A percentile compares a stretch with the other conserved stretches of the same genome.
Conservation (phyloP, 1,140 invertebrate species). For the Papilio dardanus region DNA sequence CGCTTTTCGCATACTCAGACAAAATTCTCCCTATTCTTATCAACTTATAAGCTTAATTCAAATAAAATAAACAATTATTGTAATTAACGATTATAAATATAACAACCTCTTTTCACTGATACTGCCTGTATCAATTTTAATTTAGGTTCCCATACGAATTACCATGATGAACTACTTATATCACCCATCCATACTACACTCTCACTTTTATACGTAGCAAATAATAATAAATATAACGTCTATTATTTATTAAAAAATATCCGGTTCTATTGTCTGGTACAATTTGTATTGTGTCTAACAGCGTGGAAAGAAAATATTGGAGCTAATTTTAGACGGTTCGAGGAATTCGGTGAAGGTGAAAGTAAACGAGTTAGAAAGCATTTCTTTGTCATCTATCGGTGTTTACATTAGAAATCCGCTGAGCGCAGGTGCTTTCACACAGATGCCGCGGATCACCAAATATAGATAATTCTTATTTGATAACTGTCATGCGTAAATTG, state of each 20-base stretch:
- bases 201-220: not conserved
- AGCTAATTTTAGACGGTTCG: constrained; percentile 36
- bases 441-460: constrained; percentile 49
- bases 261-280: not conserved
- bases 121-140: not conserved
- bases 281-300: not conserved
- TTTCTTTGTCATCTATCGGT: constrained; percentile 67
- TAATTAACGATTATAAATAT: not conserved
- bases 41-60: not conserved
- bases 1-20: constrained; percentile 38
- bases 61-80: not conserved
- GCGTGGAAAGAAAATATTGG: constrained; percentile 4
- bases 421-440: constrained; percentile 69
- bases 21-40: constrained; percentile 12
- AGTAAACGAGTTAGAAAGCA: constrained; percentile 68
- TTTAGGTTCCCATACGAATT: too few species aligned
- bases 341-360: constrained; percentile 61
- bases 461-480: constrained; percentile 43
- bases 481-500: constrained; percentile 31
- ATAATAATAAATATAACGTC: not conserved
- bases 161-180: not conserved
- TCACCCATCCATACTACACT: not conserved
- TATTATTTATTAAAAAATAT: not conserved
- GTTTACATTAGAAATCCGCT: constrained; percentile 77
- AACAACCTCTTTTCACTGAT: not conserved